A percentile compares a stretch with the other conserved stretches of the same genome.
Evolutionary conservation across 2,113 vertebrate genomes (phyloP).

Genomic region (Toxotes jaculatrix): DNA sequence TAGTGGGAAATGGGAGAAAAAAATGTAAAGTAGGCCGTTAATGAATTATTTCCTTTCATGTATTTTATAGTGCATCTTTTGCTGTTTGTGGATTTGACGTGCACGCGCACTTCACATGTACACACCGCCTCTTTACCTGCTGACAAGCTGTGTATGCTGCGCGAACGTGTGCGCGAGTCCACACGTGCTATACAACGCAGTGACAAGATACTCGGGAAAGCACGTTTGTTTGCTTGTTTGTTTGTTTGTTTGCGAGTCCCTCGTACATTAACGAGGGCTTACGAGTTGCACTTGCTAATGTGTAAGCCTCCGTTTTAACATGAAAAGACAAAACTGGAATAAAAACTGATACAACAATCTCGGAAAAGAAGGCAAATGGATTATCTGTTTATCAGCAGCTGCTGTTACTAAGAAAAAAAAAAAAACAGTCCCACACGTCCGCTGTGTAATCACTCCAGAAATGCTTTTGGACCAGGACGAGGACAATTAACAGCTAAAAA

Average conservation of each 20-base stretch:
- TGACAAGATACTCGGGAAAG: conserved; percentile 36
- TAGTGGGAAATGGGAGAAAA: conserved; percentile 64
- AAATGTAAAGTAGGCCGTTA: conserved; percentile 74
- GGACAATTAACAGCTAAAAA: conserved; percentile 79
- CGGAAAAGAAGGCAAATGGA: conserved; percentile 7
- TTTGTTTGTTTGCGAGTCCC: conserved; percentile 47
- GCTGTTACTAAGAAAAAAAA: not conserved
- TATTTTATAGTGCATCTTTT: conserved; percentile 65
- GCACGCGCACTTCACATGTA: conserved; percentile 24
- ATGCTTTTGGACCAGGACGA: conserved; percentile 69
- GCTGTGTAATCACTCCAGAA: conserved; percentile 54
- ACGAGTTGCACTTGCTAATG: conserved; percentile 38
- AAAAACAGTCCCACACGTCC: conserved; percentile 31
- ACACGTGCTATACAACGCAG: not conserved
- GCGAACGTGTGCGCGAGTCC: conserved; percentile 3
- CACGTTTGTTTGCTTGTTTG: conserved; percentile 30
- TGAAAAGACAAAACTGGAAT: conserved; percentile 39
- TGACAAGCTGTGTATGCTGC: conserved; percentile 20
- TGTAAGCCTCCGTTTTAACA: conserved; percentile 38
- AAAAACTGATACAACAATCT: conserved; percentile 10
- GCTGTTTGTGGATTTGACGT: conserved; percentile 66
- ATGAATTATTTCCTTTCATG: conserved; percentile 81
- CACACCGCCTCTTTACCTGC: conserved; percentile 46
- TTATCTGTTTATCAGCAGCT: conserved; percentile 37
- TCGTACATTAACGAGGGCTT: conserved; percentile 32